Evolutionary conservation across 1,140 invertebrate species (phyloP).

Genomic region (Dolichoris vasculosae): DNA sequence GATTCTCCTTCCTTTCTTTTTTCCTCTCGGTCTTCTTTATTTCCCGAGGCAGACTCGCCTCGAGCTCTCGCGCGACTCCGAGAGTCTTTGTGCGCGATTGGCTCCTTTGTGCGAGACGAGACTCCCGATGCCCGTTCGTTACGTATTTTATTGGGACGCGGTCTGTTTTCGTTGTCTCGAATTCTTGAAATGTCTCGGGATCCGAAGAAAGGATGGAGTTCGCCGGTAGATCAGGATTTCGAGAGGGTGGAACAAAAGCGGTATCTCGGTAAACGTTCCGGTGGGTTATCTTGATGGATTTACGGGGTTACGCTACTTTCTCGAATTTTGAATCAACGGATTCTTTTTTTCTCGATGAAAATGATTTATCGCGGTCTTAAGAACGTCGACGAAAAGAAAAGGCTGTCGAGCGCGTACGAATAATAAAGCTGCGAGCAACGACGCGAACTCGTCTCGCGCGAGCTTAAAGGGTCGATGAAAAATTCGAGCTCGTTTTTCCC

Average conservation of each 20-base stretch:
- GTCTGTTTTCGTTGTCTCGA: background rate
- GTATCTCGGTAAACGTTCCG: background rate
- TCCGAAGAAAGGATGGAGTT: background rate
- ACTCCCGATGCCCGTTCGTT: background rate
- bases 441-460: background rate
- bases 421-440: background rate
- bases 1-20: background rate
- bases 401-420: background rate
- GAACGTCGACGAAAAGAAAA: background rate
- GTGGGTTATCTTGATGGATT: constrained; percentile 9
- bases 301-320: constrained; percentile 10
- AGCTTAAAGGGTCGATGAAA: background rate
- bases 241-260: constrained; percentile 12
- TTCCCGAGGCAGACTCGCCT: background rate
- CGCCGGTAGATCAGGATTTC: constrained; percentile 17
- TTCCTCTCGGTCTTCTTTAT: background rate
- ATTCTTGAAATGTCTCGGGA: constrained; percentile 7
- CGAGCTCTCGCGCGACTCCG: background rate
- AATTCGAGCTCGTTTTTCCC: background rate
- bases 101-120: constrained; percentile 3
- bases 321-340: background rate
- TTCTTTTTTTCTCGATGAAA: background rate
- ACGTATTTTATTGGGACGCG: background rate
- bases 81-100: constrained; percentile 24
- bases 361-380: constrained; percentile 2